Evolutionary conservation across 2,113 vertebrate genomes (phyloP).

Genomic region (Serilophus lunatus): DNA sequence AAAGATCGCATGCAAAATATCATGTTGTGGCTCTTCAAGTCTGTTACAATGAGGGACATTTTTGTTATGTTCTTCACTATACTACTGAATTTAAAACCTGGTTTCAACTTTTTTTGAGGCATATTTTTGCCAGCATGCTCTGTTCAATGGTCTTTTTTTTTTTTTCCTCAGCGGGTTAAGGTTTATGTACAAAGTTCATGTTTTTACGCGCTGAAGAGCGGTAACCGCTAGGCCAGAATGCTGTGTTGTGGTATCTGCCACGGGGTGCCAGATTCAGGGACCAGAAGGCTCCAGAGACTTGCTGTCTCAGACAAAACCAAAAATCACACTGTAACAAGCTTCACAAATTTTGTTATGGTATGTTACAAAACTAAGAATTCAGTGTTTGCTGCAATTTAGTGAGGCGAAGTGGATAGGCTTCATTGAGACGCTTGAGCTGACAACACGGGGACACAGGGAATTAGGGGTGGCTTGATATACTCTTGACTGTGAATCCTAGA

Average conservation of each 20-base stretch:
- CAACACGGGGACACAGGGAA: rapidly evolving
- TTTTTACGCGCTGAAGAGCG: neutral
- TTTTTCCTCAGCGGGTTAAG: neutral
- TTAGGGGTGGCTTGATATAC: neutral
- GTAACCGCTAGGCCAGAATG: neutral
- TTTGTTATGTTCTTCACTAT: neutral
- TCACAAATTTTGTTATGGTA: neutral
- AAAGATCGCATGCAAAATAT: neutral
- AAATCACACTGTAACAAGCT: neutral
- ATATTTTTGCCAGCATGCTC: neutral
- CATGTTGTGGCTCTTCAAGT: neutral
- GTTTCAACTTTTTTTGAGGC: neutral
- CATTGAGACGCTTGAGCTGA: neutral
- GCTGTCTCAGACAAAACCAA: neutral
- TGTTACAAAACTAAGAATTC: neutral
- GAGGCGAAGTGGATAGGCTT: neutral
- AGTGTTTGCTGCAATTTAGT: neutral
- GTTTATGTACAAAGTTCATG: neutral
- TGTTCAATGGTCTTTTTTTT: neutral
- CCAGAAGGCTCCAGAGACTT: neutral
- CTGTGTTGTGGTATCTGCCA: neutral
- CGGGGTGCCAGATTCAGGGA: neutral
- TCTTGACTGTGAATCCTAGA: neutral
- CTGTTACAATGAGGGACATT: neutral
- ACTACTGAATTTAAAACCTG: neutral